phyloP scores from a whole-genome alignment of 1,140 invertebrate species.

The Sycophila sp. region DNA sequence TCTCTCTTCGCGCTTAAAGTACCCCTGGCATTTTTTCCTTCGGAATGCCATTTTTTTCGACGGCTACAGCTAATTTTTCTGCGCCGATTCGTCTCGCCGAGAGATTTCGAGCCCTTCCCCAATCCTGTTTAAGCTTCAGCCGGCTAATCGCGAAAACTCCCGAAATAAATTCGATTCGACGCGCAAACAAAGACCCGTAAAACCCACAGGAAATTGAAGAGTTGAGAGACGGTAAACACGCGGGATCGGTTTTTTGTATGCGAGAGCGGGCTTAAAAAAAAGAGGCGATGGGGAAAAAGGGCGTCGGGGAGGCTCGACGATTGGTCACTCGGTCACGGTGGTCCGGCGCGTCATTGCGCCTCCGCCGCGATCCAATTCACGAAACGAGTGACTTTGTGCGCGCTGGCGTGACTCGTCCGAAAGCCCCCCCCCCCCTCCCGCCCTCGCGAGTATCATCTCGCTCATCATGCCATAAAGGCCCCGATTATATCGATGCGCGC shows the following conservation, averaged over 20 bases:
- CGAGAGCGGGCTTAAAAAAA: not conserved
- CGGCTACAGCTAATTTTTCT: no score
- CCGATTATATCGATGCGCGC: not conserved
- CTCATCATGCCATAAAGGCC: not conserved
- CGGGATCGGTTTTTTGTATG: not conserved
- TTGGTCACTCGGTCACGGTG: slow-evolving; percentile 34
- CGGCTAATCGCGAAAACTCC: no score
- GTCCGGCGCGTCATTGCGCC: slow-evolving; percentile 31
- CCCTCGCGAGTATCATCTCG: not conserved
- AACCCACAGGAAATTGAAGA: slow-evolving; percentile 30
- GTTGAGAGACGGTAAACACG: no score
- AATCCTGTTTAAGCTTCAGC: no score
- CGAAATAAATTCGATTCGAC: not conserved
- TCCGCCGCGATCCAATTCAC: slow-evolving; percentile 31
- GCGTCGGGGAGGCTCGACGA: not conserved
- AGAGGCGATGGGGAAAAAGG: slow-evolving; percentile 21
- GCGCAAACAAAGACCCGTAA: not conserved
- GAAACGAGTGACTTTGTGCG: slow-evolving; percentile 32
- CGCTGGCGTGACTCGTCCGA: slow-evolving; percentile 19
- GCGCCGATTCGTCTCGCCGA: no score
- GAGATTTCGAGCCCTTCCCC: no score
- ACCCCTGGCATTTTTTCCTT: no score
- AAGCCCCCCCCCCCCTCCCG: not conserved
- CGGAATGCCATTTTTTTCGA: no score
- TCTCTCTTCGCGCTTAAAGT: no score